A percentile compares a stretch with the other conserved stretches of the same genome.
Conservation (phyloP, 2,113 vertebrate species). For the Carettochelys insculpta region DNA sequence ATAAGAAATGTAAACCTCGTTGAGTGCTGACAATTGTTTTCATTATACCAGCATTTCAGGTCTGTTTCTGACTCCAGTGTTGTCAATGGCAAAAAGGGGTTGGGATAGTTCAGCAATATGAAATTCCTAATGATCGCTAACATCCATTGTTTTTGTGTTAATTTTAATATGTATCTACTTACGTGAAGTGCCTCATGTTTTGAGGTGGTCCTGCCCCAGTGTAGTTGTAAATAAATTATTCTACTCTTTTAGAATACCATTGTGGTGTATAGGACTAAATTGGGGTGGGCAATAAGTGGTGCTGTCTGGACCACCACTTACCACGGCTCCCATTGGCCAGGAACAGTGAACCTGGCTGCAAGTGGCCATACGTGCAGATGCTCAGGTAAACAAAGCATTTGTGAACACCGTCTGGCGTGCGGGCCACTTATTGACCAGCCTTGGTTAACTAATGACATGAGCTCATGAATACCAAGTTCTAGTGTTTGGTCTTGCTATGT, state of each 20-base stretch:
- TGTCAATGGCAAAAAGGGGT: neutral
- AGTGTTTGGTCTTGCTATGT: conserved; percentile 24
- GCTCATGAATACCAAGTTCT: conserved; percentile 38
- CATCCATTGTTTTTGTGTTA: conserved; percentile 46
- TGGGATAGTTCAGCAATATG: neutral
- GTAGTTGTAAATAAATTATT: conserved; percentile 14
- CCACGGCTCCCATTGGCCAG: too few species aligned
- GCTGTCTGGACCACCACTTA: too few species aligned
- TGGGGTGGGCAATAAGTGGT: too few species aligned
- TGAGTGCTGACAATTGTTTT: conserved; percentile 30
- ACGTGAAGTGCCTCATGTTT: conserved; percentile 69
- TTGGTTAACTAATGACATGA: neutral
- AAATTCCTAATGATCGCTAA: conserved; percentile 6
- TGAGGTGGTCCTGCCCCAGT: conserved; percentile 12
- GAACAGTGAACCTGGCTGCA: too few species aligned
- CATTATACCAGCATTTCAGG: neutral
- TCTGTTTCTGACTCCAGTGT: conserved; percentile 4
- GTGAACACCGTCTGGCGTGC: too few species aligned
- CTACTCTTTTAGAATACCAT: conserved; percentile 22
- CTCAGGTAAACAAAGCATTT: too few species aligned
- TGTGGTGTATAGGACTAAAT: neutral
- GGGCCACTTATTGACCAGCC: too few species aligned
- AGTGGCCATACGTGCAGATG: too few species aligned
- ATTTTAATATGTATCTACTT: conserved; percentile 37
- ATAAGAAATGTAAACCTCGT: conserved; percentile 48